phyloP scores from a whole-genome alignment of 2,888 invertebrate species.

The Panopea generosa region DNA sequence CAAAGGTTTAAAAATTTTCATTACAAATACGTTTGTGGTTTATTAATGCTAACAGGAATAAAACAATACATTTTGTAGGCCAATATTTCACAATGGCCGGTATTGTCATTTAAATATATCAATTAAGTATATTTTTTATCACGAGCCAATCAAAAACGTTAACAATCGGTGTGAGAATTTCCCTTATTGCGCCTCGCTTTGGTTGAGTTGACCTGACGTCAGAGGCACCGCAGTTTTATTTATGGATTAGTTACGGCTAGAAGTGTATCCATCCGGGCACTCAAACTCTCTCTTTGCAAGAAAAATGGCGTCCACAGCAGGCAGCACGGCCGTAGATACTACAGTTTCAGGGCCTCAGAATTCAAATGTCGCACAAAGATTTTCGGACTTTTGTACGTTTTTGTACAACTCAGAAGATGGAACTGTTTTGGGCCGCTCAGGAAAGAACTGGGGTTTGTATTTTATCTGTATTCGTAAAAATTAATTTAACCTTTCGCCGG shows the following conservation, averaged over 20 bases:
- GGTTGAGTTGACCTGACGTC: constrained; percentile 52
- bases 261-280: constrained; percentile 57
- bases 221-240: constrained; percentile 50
- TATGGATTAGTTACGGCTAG: constrained; percentile 51
- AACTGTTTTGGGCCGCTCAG: constrained; percentile 96
- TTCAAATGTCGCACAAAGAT: constrained; percentile 65
- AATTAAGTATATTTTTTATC: too few species aligned
- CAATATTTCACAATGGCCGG: too few species aligned
- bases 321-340: constrained; percentile 71
- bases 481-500: constrained; percentile 55
- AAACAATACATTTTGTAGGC: too few species aligned
- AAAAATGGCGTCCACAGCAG: constrained; percentile 73
- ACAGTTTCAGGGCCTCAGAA: constrained; percentile 66
- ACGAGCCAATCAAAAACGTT: too few species aligned
- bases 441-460: constrained; percentile 91
- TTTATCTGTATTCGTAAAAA: constrained; percentile 9
- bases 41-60: too few species aligned
- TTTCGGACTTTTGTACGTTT: constrained; percentile 86
- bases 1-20: too few species aligned
- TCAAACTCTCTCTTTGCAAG: constrained; percentile 43
- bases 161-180: background rate
- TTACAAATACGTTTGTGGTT: too few species aligned
- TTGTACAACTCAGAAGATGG: constrained; percentile 96
- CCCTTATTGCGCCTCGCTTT: constrained; percentile 26
- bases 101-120: too few species aligned